Base-by-base conservation (phyloP, 1,140 invertebrate species). In the Nephila pilipes region DNA sequence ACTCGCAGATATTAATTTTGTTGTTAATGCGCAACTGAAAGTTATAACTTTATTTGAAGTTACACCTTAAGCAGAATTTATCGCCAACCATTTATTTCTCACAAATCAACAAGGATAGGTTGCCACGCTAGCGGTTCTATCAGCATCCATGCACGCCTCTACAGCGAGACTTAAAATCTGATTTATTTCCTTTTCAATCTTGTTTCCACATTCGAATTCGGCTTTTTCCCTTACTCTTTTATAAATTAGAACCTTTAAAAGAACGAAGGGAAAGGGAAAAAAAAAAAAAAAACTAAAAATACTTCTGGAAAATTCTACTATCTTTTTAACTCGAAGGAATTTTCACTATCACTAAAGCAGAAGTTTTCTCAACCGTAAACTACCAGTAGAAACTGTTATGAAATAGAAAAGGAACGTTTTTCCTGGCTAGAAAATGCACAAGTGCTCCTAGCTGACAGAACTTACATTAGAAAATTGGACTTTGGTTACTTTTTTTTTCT, bases 401-500 rank as follows among this genome's bases (percentile, higher is more conserved):
- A 75, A 75, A 75, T 75, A 75, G 69, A 75, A 75, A 65, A 32
- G 69, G 69, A 75, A 20, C 69, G 69, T 75, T 75, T 75, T 32
- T 32, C 46, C 46, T 25, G 69, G 69, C 69, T 32, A 75, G 18
- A 29, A 75, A 75, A 75, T 75, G 69, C 69, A 75, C 69, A 75
- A 75, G 69, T 32, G 32, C 69, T 36, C 69, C 58, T 36, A 36
- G 69, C 69, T 75, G 69, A 75, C 69, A 75, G 69, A 75, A 75
- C 69, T 75, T 75, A 75, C 69, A 75, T 75, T 75, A 75, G 69
- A 75, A 75, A 75, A 75, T 75, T 75, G 69, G 69, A 75, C 69
- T 75, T 75, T 75, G 65, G 65, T 75, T 75, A 36, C 16, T 75
- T 75, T 75, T 69, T 75, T 75, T 75, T 60, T 60, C 22, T 75